Percentiles rank a stretch among this genome's conserved stretches.
These are phyloP conservation scores for Drosophila malerkotliana DNA, from an alignment of 1,140 invertebrate genomes.

Conservation along the genomic window DNA sequence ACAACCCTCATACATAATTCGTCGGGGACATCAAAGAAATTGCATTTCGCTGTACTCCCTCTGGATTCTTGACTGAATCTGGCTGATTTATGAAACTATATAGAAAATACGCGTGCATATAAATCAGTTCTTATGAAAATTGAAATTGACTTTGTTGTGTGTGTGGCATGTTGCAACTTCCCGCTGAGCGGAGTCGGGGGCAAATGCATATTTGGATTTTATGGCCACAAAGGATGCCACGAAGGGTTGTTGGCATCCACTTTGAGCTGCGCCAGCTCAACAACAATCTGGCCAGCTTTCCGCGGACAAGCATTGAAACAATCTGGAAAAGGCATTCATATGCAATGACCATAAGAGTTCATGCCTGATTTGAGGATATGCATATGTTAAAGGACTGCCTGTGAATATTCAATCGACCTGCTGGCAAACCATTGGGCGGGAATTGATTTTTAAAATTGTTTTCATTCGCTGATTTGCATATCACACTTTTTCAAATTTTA, in stretches of 20 bases:
- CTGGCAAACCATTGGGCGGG: slow-evolving; percentile 16
- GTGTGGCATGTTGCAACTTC: slow-evolving; percentile 25
- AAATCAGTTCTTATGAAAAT: slow-evolving; percentile 55
- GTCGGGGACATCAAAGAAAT: slow-evolving; percentile 65
- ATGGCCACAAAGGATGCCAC: slow-evolving; percentile 49
- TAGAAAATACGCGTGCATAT: slow-evolving; percentile 25
- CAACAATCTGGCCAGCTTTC: slow-evolving; percentile 25
- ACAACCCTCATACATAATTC: slow-evolving; percentile 36
- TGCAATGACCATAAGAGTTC: slow-evolving; percentile 18
- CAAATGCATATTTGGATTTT: slow-evolving; percentile 60
- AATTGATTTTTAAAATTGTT: slow-evolving; percentile 1
- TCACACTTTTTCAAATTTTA: not conserved
- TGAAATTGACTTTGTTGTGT: slow-evolving; percentile 39
- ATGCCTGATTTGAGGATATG: slow-evolving; percentile 22
- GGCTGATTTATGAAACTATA: slow-evolving; percentile 50
- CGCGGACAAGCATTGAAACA: slow-evolving; percentile 22
- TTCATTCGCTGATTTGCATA: not conserved
- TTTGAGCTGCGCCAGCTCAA: slow-evolving; percentile 29
- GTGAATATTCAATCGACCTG: slow-evolving; percentile 24
- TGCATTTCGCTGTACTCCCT: slow-evolving; percentile 45
- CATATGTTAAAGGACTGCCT: slow-evolving; percentile 2
- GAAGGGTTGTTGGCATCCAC: slow-evolving; percentile 50
- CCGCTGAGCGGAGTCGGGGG: slow-evolving; percentile 29
- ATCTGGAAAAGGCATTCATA: slow-evolving; percentile 32
- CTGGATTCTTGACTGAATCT: slow-evolving; percentile 19